Base-by-base conservation (phyloP, 2,888 invertebrate genomes). In the Cheilosia vulpina region DNA sequence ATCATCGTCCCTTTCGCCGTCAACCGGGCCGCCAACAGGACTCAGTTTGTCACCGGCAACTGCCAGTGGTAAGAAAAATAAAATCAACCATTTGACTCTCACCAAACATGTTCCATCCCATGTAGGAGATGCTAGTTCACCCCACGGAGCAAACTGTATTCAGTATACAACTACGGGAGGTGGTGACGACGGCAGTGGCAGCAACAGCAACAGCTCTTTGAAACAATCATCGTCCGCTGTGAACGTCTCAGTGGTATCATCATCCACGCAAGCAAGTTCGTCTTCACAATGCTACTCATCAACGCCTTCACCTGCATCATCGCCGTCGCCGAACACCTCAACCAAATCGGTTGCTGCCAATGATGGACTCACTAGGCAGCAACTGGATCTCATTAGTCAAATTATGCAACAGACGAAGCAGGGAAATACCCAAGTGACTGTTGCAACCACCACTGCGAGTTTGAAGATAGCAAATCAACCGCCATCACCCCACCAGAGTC, bases 361-460 rank as follows among this genome's bases (percentile, higher is more conserved):
- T 90, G 95, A 95, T 88, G 95, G 95, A 80, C 92, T 95, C 88
- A 95, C 95, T 72, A 94, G 95, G 88, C 95, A 96, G 89, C 96
- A 96, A 91, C 93, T 96, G 89, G 95, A 96, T 91, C 93, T 96
- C 89, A 95, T 96, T 89, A 95, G 95, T 91, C 95, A 95, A 92
- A 95, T 95, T 88, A 95, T 96, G 95, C 95, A 95, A 89, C 95
- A 95, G 91, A 95, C 95, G 19, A 95, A 95, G 90, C 95, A 95
- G 89, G 94, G 94, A 68, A 92, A 92, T 83, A 92, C 93, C 47
- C 91, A 91, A 88, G 91, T 92, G 47, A 92, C 92, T 4, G 91
- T 92, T 38, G 91, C 92, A 17, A 90, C 91, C 50, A 89, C 76
- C 24, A 81, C 76, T 17, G 65, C 76, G 2, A 77, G 60, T 47